phyloP scores from a whole-genome alignment of 2,888 invertebrate species.

The Lasioglossum calceatum region DNA sequence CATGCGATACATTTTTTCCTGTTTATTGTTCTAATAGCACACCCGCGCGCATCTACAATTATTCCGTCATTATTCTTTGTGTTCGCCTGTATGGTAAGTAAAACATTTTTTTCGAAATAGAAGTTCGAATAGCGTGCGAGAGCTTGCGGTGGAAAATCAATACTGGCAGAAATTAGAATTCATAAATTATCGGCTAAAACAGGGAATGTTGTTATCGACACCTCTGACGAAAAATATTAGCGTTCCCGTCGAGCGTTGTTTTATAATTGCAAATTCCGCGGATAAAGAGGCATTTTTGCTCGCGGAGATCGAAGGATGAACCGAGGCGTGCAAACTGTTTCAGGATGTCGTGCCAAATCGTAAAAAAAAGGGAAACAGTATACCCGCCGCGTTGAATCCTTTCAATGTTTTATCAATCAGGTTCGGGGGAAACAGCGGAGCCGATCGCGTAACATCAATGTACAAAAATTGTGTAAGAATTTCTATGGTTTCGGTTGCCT shows the following conservation, averaged over 20 bases:
- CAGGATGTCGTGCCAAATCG: constrained; percentile 1
- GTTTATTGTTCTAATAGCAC: not conserved
- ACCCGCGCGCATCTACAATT: not conserved
- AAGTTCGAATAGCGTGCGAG: not conserved
- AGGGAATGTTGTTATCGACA: not conserved
- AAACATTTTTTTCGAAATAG: not conserved
- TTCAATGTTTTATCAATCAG: constrained; percentile 25
- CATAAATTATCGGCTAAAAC: not conserved
- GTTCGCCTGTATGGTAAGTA: not conserved
- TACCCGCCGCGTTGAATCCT: constrained; percentile 28
- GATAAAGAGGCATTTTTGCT: too few species aligned
- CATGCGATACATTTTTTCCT: not conserved
- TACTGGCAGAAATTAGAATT: not conserved
- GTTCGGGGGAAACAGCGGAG: not conserved
- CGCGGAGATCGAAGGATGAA: not conserved
- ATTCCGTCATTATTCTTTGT: not conserved
- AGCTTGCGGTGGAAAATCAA: not conserved
- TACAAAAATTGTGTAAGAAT: constrained; percentile 31
- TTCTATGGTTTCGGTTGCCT: constrained; percentile 14
- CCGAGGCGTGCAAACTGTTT: not conserved
- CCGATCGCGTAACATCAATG: constrained; percentile 23
- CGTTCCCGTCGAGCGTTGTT: not conserved
- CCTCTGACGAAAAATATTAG: not conserved
- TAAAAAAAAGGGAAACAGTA: not conserved
- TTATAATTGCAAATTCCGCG: not conserved